Evolutionary conservation across 2,888 invertebrate species (phyloP).

Genomic region (Nipponacmea schrenckii): DNA sequence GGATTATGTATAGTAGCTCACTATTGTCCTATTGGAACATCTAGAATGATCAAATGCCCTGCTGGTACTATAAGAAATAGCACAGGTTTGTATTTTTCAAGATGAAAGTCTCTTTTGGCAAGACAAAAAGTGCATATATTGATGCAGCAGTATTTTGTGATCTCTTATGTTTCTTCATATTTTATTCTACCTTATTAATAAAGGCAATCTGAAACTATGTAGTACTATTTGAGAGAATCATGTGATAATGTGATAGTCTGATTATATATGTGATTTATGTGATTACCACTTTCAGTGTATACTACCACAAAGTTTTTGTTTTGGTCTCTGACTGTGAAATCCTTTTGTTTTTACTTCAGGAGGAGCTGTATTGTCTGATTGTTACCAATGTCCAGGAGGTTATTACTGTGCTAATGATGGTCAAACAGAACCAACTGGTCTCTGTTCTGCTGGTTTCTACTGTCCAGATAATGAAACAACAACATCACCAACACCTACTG

Average conservation of each 20-base stretch:
- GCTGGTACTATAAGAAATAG: conserved; percentile 57
- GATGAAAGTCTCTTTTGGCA: too few species aligned
- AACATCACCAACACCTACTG: conserved; percentile 50
- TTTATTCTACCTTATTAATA: too few species aligned
- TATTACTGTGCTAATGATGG: conserved; percentile 58
- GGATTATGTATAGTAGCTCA: conserved; percentile 58
- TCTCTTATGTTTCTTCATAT: too few species aligned
- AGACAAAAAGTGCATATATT: too few species aligned
- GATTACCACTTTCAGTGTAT: too few species aligned
- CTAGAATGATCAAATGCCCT: conserved; percentile 54
- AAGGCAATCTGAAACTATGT: too few species aligned
- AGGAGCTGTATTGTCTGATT: conserved; percentile 53
- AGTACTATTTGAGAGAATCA: too few species aligned
- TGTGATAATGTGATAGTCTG: too few species aligned
- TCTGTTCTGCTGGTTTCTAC: conserved; percentile 60
- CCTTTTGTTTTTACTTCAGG: conserved; percentile 35
- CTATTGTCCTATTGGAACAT: conserved; percentile 63
- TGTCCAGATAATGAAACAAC: conserved; percentile 61
- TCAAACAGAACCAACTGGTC: conserved; percentile 52
- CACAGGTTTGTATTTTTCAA: conserved; percentile 43
- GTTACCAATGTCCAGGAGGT: conserved; percentile 61
- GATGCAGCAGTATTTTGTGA: too few species aligned
- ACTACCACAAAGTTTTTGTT: too few species aligned
- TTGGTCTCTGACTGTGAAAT: not conserved
- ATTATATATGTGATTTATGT: too few species aligned